Base-by-base conservation (phyloP, 2,888 invertebrate species). In the Ophion ventricosus region DNA sequence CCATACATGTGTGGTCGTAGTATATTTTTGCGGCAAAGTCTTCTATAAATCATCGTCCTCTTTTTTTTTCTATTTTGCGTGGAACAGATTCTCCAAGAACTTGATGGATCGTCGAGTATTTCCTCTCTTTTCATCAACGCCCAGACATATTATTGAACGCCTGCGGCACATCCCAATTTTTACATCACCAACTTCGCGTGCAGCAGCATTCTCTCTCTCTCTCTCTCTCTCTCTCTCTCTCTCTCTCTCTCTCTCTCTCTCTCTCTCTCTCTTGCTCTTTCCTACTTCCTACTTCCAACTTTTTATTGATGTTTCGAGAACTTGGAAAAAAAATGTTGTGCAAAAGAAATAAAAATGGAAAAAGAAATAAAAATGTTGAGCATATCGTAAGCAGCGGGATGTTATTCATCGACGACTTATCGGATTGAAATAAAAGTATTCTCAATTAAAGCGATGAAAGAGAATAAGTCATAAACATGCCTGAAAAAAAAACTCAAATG, bases 101-200 rank as follows among this genome's bases (percentile, higher is more conserved):
- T 80, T 70, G 82, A 84, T 84, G 70, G 73, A 86, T 70, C 72
- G 64, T 35, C 67, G 54, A 80, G 54, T 57, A 74, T 83, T 73
- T 54, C 59, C 72, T 75, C 43, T 83, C 82, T 76, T 83, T 85
- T 85, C 80, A 83, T 82, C 83, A 80, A 82, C 85, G 66, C 66
- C 66, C 59, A 74, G 64, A 80, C 64, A 80, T 80, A 86, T 83
- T 83, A 85, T 82, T 72, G 80, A 67, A 63, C 25, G 80, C 79
- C 81, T 66, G 43, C 78, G 69, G 80, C 73, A 70, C 59, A 26
- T 75, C 57, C 74, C 29, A 82, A 84, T 77, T 74, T 82, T 59
- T 25, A 43, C n/a, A 59, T 57, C 23, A 17, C 29, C 20, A 54
- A 63, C 75, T 74, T 78, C 80, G 74, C 75, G 67, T 84, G 79